These are phyloP conservation scores for Hydrozoanthus tunicans DNA, from an alignment of 64 coral and sea anemone species.

Conservation along the genomic window DNA sequence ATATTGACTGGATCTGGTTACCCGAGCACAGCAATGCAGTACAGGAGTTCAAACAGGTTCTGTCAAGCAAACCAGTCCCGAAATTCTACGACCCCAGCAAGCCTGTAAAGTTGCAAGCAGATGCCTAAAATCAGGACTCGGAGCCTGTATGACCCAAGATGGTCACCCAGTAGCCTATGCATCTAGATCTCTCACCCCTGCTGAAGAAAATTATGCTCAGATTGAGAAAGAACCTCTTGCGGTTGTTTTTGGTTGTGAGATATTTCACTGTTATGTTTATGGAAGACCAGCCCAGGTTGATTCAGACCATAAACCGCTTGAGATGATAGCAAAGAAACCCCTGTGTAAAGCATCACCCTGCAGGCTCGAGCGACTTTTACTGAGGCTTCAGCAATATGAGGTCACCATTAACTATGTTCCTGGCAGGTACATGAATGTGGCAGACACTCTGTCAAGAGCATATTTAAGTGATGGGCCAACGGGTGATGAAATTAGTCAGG, in stretches of 20 bases:
- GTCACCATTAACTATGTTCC: constrained; percentile 24
- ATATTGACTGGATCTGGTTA: constrained; percentile 14
- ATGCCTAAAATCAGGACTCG: constrained; percentile 47
- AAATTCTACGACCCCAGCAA: constrained; percentile 1
- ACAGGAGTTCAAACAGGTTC: constrained; percentile 28
- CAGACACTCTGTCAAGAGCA: constrained; percentile 38
- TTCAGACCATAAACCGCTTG: constrained; percentile 59
- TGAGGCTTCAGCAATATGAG: constrained; percentile 33
- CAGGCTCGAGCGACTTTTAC: constrained; percentile 9
- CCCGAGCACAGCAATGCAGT: constrained; percentile 14
- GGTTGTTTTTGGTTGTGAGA: constrained; percentile 47
- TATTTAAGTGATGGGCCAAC: constrained; percentile 7
- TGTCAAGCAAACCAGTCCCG: constrained; percentile 44
- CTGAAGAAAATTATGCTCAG: constrained; percentile 56
- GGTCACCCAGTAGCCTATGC: constrained; percentile 49
- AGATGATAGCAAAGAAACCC: constrained; percentile 26
- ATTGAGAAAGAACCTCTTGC: constrained; percentile 49
- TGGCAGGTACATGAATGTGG: constrained; percentile 31
- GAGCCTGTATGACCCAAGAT: constrained; percentile 35
- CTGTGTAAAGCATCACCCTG: constrained; percentile 27
- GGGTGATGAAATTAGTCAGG: neutral
- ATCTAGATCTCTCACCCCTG: constrained; percentile 9
- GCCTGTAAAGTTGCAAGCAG: constrained; percentile 44
- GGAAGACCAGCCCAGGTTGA: constrained; percentile 27
- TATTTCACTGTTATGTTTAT: constrained; percentile 46